phyloP scores from a whole-genome alignment of 2,888 invertebrate genomes.

The Tupiocoris notatus region DNA sequence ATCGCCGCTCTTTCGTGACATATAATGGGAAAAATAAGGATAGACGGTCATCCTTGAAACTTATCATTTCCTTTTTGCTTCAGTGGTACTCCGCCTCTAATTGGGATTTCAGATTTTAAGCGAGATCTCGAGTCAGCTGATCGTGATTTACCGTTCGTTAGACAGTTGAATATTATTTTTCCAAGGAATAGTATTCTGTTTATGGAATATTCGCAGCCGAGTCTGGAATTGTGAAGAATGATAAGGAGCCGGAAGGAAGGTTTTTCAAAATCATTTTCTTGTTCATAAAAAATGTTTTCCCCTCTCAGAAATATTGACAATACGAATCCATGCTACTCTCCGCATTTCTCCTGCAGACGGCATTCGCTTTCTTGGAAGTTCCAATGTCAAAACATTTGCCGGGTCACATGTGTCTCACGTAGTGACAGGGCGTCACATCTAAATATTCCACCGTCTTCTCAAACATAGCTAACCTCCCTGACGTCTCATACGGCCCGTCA shows the following conservation, averaged over 20 bases:
- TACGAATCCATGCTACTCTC: not conserved
- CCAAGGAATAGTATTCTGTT: no score
- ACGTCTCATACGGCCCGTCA: not conserved
- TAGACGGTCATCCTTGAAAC: not conserved
- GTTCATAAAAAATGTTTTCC: not conserved
- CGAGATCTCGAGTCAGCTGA: no score
- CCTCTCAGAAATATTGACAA: no score
- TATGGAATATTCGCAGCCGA: no score
- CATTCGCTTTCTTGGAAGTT: not conserved
- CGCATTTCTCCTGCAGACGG: not conserved
- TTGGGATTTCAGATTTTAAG: not conserved
- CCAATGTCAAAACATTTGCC: slow-evolving; percentile 15
- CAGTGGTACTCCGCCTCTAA: not conserved
- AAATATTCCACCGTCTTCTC: slow-evolving; percentile 13
- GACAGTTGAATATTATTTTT: no score
- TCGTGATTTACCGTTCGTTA: no score
- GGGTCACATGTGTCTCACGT: slow-evolving; percentile 8
- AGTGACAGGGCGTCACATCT: slow-evolving; percentile 11
- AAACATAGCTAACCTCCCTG: not conserved
- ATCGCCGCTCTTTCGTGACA: not conserved
- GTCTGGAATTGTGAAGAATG: not conserved
- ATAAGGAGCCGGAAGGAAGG: not conserved
- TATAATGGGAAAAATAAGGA: not conserved
- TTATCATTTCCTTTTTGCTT: not conserved
- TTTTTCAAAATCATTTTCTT: not conserved